Base-by-base conservation (phyloP, 2,888 invertebrate species). In the Marronus borbonicus region DNA sequence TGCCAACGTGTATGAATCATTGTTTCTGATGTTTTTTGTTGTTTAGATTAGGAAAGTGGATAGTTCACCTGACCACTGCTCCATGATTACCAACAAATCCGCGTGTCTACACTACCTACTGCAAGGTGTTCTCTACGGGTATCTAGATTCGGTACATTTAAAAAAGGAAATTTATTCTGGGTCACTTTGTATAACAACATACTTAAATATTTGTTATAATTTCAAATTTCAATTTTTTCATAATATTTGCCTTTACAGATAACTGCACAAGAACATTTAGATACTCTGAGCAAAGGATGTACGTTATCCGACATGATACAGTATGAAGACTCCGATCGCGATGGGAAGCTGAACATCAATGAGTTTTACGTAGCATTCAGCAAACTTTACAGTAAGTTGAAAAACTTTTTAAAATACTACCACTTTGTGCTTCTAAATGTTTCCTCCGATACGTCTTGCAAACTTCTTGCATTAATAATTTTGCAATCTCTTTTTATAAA, bases 311-410 rank as follows among this genome's bases (percentile, higher is more conserved):
- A 94, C 86, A 92, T 94, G 90, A 90, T 94, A 78, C 90, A 90
- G 79, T 94, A 91, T 87, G 94, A 94, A 85, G 94, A 94, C 85
- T 88, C 91, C 3, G 92, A 93, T 85, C 90, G 91, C 81, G 93
- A 93, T 84, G 92, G 91, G 28, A 91, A 91, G 81, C 88, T 93
- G 64, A 92, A 92, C 85, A 91, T 94, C 82, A 93, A 93, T 84
- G 94, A 94, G 87, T 94, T 94, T 87, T 93, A 94, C 87, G 90
- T 92, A 82, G 94, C 94, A 78, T 94, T 94, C 89, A 93, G 94
- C 90, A 93, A 93, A 90, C 90, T 93, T 81, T 93, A 93, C 89
- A 93, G 93, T 93, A 89, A 92, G 92, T 91, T 14, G 31, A 36
- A 55, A 55, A 44, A 44, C 12, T 44, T 44, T 44, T 44, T 44